Conservation (phyloP, 2,113 vertebrate species). For the Calyptomena viridis region DNA sequence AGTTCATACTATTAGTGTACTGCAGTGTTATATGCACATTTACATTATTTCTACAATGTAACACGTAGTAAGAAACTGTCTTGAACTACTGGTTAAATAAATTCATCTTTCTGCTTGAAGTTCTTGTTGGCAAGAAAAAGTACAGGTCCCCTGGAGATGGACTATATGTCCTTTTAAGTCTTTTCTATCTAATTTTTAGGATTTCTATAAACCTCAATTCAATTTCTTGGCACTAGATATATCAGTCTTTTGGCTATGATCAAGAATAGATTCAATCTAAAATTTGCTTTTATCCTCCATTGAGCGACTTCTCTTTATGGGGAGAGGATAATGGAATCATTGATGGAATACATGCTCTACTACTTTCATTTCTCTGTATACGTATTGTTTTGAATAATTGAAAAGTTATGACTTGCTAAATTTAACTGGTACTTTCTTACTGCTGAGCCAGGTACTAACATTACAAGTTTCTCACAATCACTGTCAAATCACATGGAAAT, state of each 20-base stretch:
- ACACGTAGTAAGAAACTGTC: neutral
- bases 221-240: slow-evolving; percentile 11
- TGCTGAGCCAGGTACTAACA: neutral
- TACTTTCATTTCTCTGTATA: neutral
- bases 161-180: neutral
- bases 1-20: neutral
- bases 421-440: slow-evolving; percentile 3
- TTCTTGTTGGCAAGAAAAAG: slow-evolving; percentile 10
- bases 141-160: neutral
- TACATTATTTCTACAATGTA: neutral
- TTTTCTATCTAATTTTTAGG: slow-evolving; percentile 21
- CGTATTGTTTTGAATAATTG: slow-evolving; percentile 30
- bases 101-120: slow-evolving; percentile 19
- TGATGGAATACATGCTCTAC: neutral
- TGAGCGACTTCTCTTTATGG: slow-evolving; percentile 7
- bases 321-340: slow-evolving; percentile 25
- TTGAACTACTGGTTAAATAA: slow-evolving; percentile 21
- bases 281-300: slow-evolving; percentile 41
- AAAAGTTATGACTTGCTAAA: slow-evolving; percentile 17
- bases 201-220: slow-evolving; percentile 12
- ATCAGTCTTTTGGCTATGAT: slow-evolving; percentile 13
- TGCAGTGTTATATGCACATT: neutral
- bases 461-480: neutral
- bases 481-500: neutral
- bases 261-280: slow-evolving; percentile 25